Evolutionary conservation across 2,113 vertebrate genomes (phyloP).

Genomic region (Macquaria ambigua): DNA sequence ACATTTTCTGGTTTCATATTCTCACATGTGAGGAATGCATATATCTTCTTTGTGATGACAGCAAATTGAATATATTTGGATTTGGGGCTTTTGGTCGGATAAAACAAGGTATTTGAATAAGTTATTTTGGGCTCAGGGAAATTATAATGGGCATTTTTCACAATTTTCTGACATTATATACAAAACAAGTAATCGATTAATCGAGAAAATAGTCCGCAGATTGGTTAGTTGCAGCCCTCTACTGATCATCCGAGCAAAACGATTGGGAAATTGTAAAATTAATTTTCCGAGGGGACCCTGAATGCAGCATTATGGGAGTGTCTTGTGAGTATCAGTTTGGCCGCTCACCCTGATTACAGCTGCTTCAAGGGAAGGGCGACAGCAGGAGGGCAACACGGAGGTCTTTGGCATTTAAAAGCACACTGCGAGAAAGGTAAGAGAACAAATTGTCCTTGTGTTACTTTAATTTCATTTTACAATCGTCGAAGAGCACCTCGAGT

Average conservation of each 20-base stretch:
- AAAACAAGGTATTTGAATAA: no score
- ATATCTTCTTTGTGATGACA: neutral
- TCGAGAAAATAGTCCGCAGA: neutral
- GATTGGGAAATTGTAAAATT: accelerated
- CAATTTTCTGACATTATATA: neutral
- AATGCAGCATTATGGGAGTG: conserved; percentile 73
- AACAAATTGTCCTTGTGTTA: neutral
- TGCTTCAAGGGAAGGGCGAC: conserved; percentile 52
- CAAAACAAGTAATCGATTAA: neutral
- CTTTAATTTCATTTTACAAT: accelerated
- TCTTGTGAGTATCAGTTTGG: conserved; percentile 42
- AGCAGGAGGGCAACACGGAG: conserved; percentile 47
- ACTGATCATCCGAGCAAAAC: no score
- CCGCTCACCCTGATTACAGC: conserved; percentile 65
- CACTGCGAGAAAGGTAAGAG: conserved; percentile 68
- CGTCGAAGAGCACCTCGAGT: accelerated
- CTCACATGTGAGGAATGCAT: neutral
- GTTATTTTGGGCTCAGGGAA: neutral
- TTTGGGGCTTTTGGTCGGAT: neutral
- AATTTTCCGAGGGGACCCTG: neutral
- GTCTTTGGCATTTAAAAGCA: conserved; percentile 34
- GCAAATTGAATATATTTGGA: neutral
- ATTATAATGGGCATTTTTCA: neutral
- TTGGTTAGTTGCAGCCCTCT: no score
- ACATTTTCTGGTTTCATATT: neutral